Conservation (phyloP, 2,888 invertebrate genomes). For the Drosophila phalerata region DNA sequence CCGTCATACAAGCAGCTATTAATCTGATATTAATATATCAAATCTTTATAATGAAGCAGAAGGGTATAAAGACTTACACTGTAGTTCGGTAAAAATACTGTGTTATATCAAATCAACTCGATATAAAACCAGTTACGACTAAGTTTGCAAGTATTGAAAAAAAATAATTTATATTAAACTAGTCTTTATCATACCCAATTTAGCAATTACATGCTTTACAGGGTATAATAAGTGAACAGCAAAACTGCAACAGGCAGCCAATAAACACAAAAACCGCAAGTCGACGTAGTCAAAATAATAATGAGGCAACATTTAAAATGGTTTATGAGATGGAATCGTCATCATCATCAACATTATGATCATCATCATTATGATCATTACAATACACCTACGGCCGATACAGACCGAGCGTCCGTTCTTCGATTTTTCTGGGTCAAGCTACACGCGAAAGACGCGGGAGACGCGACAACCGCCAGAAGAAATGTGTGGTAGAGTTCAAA, state of each 20-base stretch:
- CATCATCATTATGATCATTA: constrained; percentile 32
- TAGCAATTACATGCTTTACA: neutral
- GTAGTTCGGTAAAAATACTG: too few relatives aligned
- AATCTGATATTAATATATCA: neutral
- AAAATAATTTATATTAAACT: too few relatives aligned
- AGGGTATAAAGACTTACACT: too few relatives aligned
- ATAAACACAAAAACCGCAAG: constrained; percentile 77
- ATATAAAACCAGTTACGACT: too few relatives aligned
- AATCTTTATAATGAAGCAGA: too few relatives aligned
- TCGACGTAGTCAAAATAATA: constrained; percentile 76
- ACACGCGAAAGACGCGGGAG: constrained; percentile 33
- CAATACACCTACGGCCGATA: constrained; percentile 68
- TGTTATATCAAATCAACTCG: too few relatives aligned
- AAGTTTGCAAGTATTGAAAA: too few relatives aligned
- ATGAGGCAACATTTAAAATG: constrained; percentile 79
- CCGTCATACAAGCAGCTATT: neutral
- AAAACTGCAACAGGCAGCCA: constrained; percentile 49
- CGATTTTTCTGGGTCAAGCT: constrained; percentile 72
- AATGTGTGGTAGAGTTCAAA: constrained; percentile 74
- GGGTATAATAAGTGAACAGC: constrained; percentile 36
- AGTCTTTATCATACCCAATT: neutral
- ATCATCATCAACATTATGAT: constrained; percentile 35
- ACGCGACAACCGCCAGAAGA: constrained; percentile 32
- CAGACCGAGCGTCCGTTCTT: constrained; percentile 33
- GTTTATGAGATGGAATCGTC: constrained; percentile 66